phyloP scores from a whole-genome alignment of 2,888 invertebrate genomes.

The Griposia aprilina region DNA sequence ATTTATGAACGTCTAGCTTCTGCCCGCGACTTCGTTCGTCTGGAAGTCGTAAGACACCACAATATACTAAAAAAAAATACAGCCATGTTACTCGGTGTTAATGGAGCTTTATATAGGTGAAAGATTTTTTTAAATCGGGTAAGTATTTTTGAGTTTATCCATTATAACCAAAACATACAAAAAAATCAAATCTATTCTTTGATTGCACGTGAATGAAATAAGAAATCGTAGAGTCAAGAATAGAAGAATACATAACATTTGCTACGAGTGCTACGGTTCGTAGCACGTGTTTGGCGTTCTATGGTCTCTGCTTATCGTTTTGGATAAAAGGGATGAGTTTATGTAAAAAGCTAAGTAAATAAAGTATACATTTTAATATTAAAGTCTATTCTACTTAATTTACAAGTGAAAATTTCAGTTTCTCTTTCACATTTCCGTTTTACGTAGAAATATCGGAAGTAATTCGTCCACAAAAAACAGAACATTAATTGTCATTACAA shows the following conservation, averaged over 20 bases:
- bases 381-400: background rate
- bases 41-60: too few species aligned
- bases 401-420: too few species aligned
- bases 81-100: too few species aligned
- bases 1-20: too few species aligned
- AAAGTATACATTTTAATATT: background rate
- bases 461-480: background rate
- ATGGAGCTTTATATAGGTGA: too few species aligned
- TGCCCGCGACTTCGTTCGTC: too few species aligned
- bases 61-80: too few species aligned
- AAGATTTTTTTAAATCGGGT: too few species aligned
- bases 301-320: background rate
- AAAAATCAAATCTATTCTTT: too few species aligned
- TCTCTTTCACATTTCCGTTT: too few species aligned
- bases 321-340: background rate
- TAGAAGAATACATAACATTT: background rate
- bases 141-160: too few species aligned
- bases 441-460: background rate
- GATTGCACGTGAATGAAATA: background rate
- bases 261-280: background rate
- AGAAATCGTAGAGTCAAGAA: background rate
- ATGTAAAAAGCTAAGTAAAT: background rate
- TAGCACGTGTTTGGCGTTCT: background rate
- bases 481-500: background rate
- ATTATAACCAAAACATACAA: too few species aligned